Conservation (phyloP, 2,888 invertebrate genomes). For the Saturnia pavonia region DNA sequence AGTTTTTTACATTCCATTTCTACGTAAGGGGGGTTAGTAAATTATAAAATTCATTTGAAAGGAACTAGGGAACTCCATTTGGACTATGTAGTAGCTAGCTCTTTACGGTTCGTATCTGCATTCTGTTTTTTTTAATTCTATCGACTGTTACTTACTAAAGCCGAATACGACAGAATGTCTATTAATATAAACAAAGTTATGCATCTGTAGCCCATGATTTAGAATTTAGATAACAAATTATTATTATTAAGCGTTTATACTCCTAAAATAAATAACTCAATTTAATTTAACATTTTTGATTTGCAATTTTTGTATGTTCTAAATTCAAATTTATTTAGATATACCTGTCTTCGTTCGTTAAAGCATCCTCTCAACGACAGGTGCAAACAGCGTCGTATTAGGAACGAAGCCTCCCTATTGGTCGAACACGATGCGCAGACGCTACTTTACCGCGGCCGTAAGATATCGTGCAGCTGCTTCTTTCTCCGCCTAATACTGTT, state of each 20-base stretch:
- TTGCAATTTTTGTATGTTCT: not conserved
- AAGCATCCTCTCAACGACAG: constrained; percentile 69
- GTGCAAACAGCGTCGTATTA: constrained; percentile 57
- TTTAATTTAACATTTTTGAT: too few relatives aligned
- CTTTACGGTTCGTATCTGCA: constrained; percentile 16
- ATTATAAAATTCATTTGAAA: constrained; percentile 36
- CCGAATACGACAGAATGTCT: not conserved
- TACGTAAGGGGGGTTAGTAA: constrained; percentile 30
- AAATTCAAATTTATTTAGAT: constrained; percentile 25
- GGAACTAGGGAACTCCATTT: constrained; percentile 28
- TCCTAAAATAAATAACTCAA: too few relatives aligned
- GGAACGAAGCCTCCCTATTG: constrained; percentile 50
- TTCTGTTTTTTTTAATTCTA: constrained; percentile 2
- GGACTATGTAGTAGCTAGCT: constrained; percentile 8
- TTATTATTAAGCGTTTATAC: not conserved
- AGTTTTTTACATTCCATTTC: constrained; percentile 45
- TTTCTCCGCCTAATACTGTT: constrained; percentile 44
- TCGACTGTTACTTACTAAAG: not conserved
- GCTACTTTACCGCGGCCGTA: constrained; percentile 57
- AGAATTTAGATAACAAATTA: not conserved
- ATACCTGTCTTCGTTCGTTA: constrained; percentile 54
- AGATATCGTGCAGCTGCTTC: constrained; percentile 60
- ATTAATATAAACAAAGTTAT: not conserved
- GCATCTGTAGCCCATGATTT: not conserved
- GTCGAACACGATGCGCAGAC: constrained; percentile 55